phyloP scores from a whole-genome alignment of 2,113 vertebrate species.

The Diglossa brunneiventris region DNA sequence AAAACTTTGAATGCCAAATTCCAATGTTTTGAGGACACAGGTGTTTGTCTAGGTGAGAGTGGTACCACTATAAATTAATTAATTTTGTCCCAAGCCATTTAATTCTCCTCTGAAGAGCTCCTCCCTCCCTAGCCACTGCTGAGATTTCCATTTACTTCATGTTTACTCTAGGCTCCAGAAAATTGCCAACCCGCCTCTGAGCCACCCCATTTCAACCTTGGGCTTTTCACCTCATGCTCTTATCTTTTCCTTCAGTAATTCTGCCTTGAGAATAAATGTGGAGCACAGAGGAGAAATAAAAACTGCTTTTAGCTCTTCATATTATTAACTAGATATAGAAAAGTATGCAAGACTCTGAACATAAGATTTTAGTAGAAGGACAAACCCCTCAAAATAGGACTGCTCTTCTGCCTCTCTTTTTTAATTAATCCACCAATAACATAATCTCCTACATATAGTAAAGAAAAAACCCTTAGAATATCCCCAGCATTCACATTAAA shows the following conservation, averaged over 20 bases:
- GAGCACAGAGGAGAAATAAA: background rate
- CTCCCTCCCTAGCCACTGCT: background rate
- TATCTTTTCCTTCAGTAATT: background rate
- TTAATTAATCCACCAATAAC: background rate
- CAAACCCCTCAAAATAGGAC: background rate
- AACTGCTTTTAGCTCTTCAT: background rate
- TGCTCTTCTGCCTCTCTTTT: background rate
- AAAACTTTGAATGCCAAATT: background rate
- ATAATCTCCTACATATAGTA: background rate
- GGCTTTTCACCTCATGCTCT: background rate
- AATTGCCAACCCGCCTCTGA: background rate
- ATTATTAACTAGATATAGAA: background rate
- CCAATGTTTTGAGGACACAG: background rate
- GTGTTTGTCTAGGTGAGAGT: background rate
- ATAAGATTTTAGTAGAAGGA: background rate
- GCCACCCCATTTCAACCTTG: background rate
- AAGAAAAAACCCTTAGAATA: background rate
- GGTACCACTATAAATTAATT: background rate
- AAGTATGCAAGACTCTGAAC: background rate
- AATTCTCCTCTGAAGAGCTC: background rate
- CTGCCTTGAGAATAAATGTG: background rate
- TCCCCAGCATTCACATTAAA: background rate
- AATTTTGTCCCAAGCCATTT: background rate
- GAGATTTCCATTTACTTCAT: slow-evolving; percentile 8
- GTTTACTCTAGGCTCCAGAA: background rate